These are phyloP conservation scores for human DNA, from an alignment of 2,113 vertebrate genomes.

Conservation along the genomic window GRCh38 chr17:32873501-32874000, in stretches of 20 bases:
- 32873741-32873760: neutral
- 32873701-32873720: neutral
- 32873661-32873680: neutral
- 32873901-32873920: neutral
- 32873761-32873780: neutral
- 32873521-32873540: neutral
- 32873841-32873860: neutral
- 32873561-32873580: neutral
- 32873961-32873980: neutral
- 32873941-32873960: slow-evolving; percentile 14
- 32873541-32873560: neutral
- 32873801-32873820: neutral
- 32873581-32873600: neutral
- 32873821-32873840: neutral
- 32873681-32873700: neutral
- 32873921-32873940: neutral
- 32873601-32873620: neutral
- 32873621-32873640: neutral
- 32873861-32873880: neutral
- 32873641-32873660: neutral
- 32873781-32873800: neutral
- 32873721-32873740: neutral
- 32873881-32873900: neutral
- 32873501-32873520: neutral
- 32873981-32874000: neutral